Base-by-base conservation (phyloP, 2,797 vertebrate species). In the Ctenopoma multispine region DNA sequence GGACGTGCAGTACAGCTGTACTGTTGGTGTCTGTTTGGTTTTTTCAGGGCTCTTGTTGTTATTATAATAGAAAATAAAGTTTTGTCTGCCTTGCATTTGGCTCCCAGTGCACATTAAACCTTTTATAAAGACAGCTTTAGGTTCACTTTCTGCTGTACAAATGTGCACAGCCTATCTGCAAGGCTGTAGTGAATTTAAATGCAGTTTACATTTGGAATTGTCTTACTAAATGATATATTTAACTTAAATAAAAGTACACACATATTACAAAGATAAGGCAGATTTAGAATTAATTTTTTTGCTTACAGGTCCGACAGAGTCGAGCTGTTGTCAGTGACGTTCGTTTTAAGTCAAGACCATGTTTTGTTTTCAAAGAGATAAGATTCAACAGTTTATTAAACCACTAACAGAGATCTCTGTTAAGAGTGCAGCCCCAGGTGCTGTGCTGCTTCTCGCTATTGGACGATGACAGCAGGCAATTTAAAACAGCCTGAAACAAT, bases 381-480 rank as follows among this genome's bases (percentile, higher is more conserved):
- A 61, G 36, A 77, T 77, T 76, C 55, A 50, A 68, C 71, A 34
- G 51, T 47, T 78, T 73, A 71, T 72, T 57, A 31, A 31, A 31
- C 6, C 29, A 31, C 29, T 7, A 7, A 7, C 63, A 62, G 75
- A 84, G 73, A 89, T 86, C 81, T 75, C 67, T 80, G 82, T 89
- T 87, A 86, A 87, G 80, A 89, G 84, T 62, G 72, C 55, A 87
- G 79, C 56, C 51, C 48, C 1, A 82, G 34, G 29, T 71, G 50
- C 56, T 60, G 61, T 75, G 72, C 59, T 71, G 34, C 38, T 63
- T 55, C 41, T 31, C 7, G 36, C 41, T 56, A 60, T 75, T 68
- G 67, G 77, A 29, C 18, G 38, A 58, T 69, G 55, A 81, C 74
- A 54, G 62, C 21, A 74, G 60, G 55, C n/a, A 60, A 80, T 82